Evolutionary conservation across 2,888 invertebrate species (phyloP).

Genomic region (Troides helena): DNA sequence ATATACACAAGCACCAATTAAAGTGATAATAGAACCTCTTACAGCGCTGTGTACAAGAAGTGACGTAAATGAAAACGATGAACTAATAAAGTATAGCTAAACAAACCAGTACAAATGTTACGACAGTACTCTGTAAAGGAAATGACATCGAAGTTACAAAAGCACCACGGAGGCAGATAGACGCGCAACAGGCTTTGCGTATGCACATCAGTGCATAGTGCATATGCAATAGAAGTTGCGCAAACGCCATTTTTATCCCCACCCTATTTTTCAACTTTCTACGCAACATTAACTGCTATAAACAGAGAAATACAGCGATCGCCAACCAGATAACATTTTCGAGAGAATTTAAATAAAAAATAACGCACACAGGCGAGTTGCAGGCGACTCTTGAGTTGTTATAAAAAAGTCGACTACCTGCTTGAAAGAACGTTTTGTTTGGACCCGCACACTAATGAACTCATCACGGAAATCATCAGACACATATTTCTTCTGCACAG

Average conservation of each 20-base stretch:
- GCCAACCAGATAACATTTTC: constrained; percentile 22
- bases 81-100: too few relatives aligned
- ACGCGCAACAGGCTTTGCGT: constrained; percentile 57
- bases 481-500: too few relatives aligned
- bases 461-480: constrained; percentile 17
- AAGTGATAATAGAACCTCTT: too few relatives aligned
- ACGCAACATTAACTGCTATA: constrained; percentile 27
- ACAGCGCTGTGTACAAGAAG: too few relatives aligned
- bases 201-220: constrained; percentile 49
- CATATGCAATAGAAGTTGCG: constrained; percentile 52
- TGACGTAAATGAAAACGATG: too few relatives aligned
- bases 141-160: constrained; percentile 34
- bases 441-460: constrained; percentile 14
- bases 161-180: constrained; percentile 43
- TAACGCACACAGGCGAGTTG: constrained; percentile 14
- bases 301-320: constrained; percentile 25
- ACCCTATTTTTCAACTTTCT: constrained; percentile 29
- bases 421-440: constrained; percentile 22
- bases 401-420: constrained; percentile 26
- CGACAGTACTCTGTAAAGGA: background rate
- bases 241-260: constrained; percentile 40
- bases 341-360: constrained; percentile 17
- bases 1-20: too few relatives aligned
- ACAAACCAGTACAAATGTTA: too few relatives aligned
- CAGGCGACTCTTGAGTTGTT: constrained; percentile 12